phyloP scores from a whole-genome alignment of 2,797 vertebrate genomes.

The Eremophila alpestris region DNA sequence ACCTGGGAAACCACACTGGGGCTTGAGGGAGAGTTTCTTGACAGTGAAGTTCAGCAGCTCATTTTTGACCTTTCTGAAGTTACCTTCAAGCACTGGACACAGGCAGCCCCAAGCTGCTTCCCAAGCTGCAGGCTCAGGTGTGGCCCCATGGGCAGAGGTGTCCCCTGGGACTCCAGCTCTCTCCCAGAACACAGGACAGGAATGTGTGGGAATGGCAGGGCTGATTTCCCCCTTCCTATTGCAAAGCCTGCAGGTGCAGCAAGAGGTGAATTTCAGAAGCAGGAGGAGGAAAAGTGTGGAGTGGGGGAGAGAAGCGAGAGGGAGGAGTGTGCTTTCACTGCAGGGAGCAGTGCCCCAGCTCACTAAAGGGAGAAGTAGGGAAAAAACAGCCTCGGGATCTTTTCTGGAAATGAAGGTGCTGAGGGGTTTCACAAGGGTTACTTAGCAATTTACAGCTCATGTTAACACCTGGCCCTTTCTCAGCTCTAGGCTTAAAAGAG shows the following conservation, averaged over 20 bases:
- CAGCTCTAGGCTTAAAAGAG: background rate
- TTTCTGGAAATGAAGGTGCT: background rate
- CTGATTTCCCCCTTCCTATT: background rate
- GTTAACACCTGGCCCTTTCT: background rate
- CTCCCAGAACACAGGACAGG: background rate
- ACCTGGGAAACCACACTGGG: accelerated
- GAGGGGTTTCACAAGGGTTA: background rate
- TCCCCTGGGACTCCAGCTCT: background rate
- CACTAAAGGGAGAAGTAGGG: background rate
- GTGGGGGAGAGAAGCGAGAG: accelerated
- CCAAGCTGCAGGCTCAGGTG: background rate
- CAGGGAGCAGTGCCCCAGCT: background rate
- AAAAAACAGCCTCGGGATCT: background rate
- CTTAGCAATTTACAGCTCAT: background rate
- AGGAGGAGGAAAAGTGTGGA: background rate
- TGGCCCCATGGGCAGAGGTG: background rate
- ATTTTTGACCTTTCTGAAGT: background rate
- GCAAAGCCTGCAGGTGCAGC: background rate
- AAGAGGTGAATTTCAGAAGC: background rate
- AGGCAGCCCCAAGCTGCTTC: background rate
- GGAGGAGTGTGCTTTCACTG: background rate
- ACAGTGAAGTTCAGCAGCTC: background rate
- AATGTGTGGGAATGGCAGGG: accelerated
- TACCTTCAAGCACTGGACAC: background rate
- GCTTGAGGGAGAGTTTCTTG: accelerated